Evolutionary conservation across 2,113 vertebrate genomes (phyloP).

Genomic region (Silurus asotus): DNA sequence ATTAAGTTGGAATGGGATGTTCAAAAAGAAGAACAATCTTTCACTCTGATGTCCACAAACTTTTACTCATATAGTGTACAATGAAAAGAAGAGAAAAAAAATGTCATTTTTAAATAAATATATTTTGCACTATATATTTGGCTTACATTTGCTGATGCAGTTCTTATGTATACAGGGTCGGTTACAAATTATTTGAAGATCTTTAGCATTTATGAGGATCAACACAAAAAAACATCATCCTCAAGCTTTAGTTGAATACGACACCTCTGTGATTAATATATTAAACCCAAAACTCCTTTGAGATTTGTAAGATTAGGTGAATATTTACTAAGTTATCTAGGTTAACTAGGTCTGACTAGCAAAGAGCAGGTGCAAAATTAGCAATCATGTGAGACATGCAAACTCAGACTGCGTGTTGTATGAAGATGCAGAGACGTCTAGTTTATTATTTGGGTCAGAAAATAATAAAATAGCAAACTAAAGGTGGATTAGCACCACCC

Average conservation of each 20-base stretch:
- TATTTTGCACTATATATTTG: no score
- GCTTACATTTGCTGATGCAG: background rate
- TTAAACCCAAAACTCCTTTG: background rate
- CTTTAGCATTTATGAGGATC: background rate
- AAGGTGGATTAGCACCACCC: slow-evolving; percentile 61
- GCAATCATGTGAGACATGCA: slow-evolving; percentile 67
- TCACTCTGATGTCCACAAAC: no score
- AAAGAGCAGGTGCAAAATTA: slow-evolving; percentile 36
- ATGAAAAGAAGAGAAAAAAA: no score
- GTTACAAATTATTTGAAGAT: background rate
- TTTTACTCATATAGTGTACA: background rate
- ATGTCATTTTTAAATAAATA: background rate
- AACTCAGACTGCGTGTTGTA: slow-evolving; percentile 40
- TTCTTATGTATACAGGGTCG: background rate
- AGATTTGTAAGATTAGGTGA: background rate
- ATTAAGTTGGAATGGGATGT: no score
- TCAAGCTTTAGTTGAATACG: background rate
- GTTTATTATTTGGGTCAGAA: slow-evolving; percentile 23
- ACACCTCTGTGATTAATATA: background rate
- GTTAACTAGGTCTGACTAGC: slow-evolving; percentile 56
- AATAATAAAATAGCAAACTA: slow-evolving; percentile 51
- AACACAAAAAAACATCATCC: background rate
- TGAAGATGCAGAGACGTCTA: slow-evolving; percentile 15
- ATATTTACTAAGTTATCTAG: background rate
- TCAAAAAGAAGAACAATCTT: no score